Evolutionary conservation across 2,797 vertebrate species (phyloP), one percentile per base, ranked within the genome.

Genomic region (Paramormyrops hopkinsi): DNA sequence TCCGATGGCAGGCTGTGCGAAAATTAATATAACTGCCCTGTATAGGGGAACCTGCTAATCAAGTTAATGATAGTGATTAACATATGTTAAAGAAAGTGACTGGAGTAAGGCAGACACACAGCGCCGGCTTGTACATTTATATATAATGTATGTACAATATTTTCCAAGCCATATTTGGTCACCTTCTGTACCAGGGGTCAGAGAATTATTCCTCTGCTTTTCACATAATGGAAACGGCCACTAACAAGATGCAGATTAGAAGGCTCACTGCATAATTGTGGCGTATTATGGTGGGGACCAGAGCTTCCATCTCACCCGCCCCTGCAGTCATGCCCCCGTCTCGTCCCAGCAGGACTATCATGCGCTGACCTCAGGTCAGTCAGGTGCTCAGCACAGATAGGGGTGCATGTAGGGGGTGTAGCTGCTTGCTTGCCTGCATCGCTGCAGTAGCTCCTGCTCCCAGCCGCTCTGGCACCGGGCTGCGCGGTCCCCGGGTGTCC

Each of bases 181-280:
- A 84, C 82, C 82, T 84, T 84, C 82, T 84, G 82, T 51, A 25
- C n/a, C 46, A 51, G 82, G 82, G 82, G 82, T 84, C 82, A 84
- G 82, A 22, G 82, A 84, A 51, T 84, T 29, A 84, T 84, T 84
- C 50, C 41, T 84, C 44, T 9, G 82, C 48, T 48, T 84, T 51
- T 84, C 44, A 51, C 82, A 84, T 84, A 84, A 84, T 84, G 48
- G 48, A 51, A 84, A 79, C 44, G 37, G 87, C 91, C 91, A 90
- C 90, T 91, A 93, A 93, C 91, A 65, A 93, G 90, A 94, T 94
- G 93, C 92, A 93, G 92, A 94, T 93, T 91, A 94, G 91, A 88
- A 89, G 87, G 86, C 89, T 22, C 92, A 89, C 91, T 84, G 82
- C 48, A 84, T 84, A 84, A 84, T 84, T 51, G n/a, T n/a, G 73